These are phyloP conservation scores for Echeneis naucrates DNA, from an alignment of 2,797 vertebrate species.

Conservation along the genomic window DNA sequence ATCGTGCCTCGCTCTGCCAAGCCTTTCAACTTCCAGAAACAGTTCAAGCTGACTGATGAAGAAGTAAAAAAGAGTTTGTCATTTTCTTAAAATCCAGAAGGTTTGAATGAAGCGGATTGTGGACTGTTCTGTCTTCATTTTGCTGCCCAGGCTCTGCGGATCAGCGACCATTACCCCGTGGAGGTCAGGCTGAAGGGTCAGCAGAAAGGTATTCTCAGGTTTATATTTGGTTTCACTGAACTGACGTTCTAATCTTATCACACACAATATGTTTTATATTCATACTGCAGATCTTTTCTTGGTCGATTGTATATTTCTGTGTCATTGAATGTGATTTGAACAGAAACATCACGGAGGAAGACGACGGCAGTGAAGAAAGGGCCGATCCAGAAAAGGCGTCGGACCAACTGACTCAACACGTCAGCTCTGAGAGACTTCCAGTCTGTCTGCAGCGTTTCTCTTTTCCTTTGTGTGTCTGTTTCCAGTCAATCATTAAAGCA, in stretches of 20 bases:
- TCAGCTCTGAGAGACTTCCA: too few species aligned
- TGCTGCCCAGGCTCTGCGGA: constrained; percentile 68
- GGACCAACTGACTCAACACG: not conserved
- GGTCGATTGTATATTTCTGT: not conserved
- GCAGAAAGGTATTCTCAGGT: constrained; percentile 20
- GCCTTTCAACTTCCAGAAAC: constrained; percentile 79
- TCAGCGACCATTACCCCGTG: constrained; percentile 84
- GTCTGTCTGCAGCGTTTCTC: not conserved
- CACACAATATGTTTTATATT: not conserved
- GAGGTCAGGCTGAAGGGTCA: constrained; percentile 72
- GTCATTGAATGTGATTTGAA: not conserved
- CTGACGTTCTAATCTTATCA: not conserved
- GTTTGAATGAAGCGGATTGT: too few species aligned
- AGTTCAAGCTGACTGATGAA: constrained; percentile 65
- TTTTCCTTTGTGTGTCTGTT: too few species aligned
- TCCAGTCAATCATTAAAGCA: too few species aligned
- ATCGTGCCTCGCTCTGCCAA: constrained; percentile 74
- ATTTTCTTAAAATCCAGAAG: too few species aligned
- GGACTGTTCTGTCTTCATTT: too few species aligned
- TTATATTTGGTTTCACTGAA: too few species aligned
- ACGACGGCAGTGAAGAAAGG: not conserved
- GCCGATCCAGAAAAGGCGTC: constrained; percentile 13
- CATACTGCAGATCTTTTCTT: not conserved
- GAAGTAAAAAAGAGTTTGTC: constrained; percentile 62
- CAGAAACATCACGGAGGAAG: not conserved